Evolutionary conservation across 2,888 invertebrate genomes (phyloP).

Genomic region (Synergus japonicus): DNA sequence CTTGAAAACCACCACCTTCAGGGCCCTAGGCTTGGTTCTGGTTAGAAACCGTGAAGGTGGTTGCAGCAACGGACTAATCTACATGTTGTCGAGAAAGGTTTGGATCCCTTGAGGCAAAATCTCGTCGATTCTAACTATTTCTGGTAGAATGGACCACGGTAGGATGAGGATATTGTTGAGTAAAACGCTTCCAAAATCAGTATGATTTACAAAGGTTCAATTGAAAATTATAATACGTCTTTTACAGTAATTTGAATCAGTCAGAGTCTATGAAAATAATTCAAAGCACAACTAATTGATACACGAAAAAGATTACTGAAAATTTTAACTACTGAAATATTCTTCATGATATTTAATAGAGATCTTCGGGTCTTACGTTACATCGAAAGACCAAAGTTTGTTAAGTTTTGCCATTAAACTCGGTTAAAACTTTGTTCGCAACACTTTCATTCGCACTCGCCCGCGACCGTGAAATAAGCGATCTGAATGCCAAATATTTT

Average conservation of each 20-base stretch:
- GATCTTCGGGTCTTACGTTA: slow-evolving; percentile 55
- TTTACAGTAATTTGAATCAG: too few species aligned
- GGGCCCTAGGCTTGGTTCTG: slow-evolving; percentile 22
- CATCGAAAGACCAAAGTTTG: slow-evolving; percentile 67
- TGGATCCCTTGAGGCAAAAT: slow-evolving; percentile 35
- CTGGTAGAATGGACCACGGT: not conserved
- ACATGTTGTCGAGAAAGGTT: slow-evolving; percentile 27
- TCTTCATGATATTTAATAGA: slow-evolving; percentile 32
- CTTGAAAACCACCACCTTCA: slow-evolving; percentile 17
- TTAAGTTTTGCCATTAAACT: slow-evolving; percentile 75
- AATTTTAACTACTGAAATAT: not conserved
- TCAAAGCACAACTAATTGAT: too few species aligned
- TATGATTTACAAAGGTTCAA: not conserved
- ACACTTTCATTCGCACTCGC: slow-evolving; percentile 73
- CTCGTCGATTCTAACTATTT: slow-evolving; percentile 34
- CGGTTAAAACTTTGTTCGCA: slow-evolving; percentile 76
- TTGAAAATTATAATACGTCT: not conserved
- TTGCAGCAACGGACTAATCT: slow-evolving; percentile 23
- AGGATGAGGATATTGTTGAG: not conserved
- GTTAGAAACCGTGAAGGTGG: slow-evolving; percentile 29
- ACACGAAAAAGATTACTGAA: not conserved
- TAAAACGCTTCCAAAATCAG: not conserved
- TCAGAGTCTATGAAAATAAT: too few species aligned
- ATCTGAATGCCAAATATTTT: slow-evolving; percentile 70
- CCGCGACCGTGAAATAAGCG: slow-evolving; percentile 73